Evolutionary conservation across 2,113 vertebrate species (phyloP).

Genomic region (Microcebus lehilahytsara): DNA sequence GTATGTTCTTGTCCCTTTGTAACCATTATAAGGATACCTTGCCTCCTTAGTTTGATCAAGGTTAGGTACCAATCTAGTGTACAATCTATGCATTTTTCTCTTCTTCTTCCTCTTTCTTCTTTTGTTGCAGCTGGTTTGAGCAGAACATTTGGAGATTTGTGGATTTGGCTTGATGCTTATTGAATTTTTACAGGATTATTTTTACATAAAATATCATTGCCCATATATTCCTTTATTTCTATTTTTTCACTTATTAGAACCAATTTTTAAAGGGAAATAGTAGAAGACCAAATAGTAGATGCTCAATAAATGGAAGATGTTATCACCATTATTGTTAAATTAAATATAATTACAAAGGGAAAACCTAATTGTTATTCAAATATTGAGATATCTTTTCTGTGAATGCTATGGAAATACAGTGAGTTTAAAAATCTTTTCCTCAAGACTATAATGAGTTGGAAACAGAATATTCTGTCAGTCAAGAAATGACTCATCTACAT

Average conservation of each 20-base stretch:
- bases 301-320: not conserved
- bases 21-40: not conserved
- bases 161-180: not conserved
- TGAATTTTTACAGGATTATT: not conserved
- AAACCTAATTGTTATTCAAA: not conserved
- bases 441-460: not conserved
- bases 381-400: not conserved
- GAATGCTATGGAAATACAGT: not conserved
- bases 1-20: fast-evolving
- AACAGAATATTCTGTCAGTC: not conserved
- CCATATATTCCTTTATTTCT: not conserved
- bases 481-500: not conserved
- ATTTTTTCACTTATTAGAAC: not conserved
- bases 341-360: not conserved
- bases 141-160: not conserved
- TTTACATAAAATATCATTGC: not conserved
- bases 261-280: not conserved
- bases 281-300: not conserved
- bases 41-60: not conserved
- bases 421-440: not conserved
- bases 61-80: not conserved
- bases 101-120: not conserved
- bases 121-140: not conserved
- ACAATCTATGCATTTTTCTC: not conserved
- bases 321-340: not conserved